Conservation (phyloP, 2,113 vertebrate genomes). For the Gymnorhina tibicen region DNA sequence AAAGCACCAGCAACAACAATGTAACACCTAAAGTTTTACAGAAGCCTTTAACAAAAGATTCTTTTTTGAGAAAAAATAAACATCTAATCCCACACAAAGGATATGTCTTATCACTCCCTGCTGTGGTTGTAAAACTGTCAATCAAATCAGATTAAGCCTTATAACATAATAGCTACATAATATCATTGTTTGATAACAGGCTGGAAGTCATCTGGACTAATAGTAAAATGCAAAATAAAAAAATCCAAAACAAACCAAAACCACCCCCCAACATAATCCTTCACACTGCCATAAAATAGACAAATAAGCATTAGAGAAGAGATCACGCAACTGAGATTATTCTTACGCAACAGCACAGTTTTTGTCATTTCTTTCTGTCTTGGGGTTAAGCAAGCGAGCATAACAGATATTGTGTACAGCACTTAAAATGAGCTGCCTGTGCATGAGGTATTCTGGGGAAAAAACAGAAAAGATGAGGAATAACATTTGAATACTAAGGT, state of each 20-base stretch:
- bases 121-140: neutral
- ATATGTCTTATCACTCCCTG: neutral
- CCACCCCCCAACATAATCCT: neutral
- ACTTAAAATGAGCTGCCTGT: neutral
- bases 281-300: neutral
- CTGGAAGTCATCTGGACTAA: neutral
- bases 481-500: neutral
- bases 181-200: neutral
- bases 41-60: neutral
- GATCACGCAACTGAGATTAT: neutral
- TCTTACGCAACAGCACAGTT: neutral
- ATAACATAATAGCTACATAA: neutral
- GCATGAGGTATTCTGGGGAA: neutral
- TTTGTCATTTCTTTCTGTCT: neutral
- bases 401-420: neutral
- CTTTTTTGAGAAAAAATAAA: neutral
- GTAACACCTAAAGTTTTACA: neutral
- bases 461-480: neutral
- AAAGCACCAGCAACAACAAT: neutral
- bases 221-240: neutral
- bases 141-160: neutral
- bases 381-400: neutral
- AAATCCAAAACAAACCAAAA: neutral
- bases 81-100: neutral
- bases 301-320: neutral